Evolutionary conservation across 2,113 vertebrate genomes (phyloP), one percentile per base, ranked within the genome.

Genomic region (Apus apus): DNA sequence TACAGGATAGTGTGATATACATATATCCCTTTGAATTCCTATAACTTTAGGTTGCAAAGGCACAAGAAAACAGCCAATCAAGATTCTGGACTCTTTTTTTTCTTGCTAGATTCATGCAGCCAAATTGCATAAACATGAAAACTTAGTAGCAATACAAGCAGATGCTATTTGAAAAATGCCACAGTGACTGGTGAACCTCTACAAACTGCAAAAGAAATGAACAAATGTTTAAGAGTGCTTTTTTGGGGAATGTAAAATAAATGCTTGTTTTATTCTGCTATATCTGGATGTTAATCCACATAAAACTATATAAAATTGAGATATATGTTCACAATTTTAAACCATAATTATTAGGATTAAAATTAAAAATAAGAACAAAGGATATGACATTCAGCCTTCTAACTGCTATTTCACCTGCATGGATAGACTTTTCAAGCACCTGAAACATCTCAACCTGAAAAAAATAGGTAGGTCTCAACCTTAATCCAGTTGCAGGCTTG

Each of bases 261-360:
- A 62, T 46, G 17, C 19, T 83, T 75, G 34, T 8, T 77, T 94
- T 91, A 45, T 20, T 77, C 18, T 71, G 73, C 45, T 27, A 1
- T 20, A 20, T 20, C 19, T 78, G 48, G 26, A 48, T 50, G 6
- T n/a, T 54, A 86, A 84, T 9, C 5, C 13, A n/a, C 8, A 19
- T 3, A 25, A 30, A 83, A 68, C 4, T 84, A 4, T 22, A n/a
- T 25, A 73, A 80, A 65, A 18, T 64, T 16, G 32, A 81, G 2
- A 71, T 22, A 75, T 0, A 0, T 0, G 1, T 56, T 64, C 11
- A 21, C 12, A 45, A 58, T 32, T 78, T 57, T 50, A 71, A 92
- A 89, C 34, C 7, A 27, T 18, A 51, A 83, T 32, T 85, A 66
- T 62, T 60, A 64, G 27, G 21, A 81, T 56, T 62, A 70, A 93